These are phyloP conservation scores for Campylomormyrus numenius DNA, from an alignment of 2,113 vertebrate genomes.

Conservation along the genomic window DNA sequence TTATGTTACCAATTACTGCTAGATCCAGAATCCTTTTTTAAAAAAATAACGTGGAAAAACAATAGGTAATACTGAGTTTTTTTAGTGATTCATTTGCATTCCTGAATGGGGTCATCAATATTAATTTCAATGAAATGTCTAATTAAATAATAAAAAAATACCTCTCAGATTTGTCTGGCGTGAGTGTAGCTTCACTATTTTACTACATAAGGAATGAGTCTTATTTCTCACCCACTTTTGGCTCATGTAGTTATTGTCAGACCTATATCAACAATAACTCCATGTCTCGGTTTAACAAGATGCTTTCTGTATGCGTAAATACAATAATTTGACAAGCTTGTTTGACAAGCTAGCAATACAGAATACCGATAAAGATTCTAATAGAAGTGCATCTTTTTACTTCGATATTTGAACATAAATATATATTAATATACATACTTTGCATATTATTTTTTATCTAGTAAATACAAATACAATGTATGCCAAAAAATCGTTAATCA, in stretches of 20 bases:
- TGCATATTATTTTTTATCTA: too few species aligned
- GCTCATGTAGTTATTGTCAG: not conserved
- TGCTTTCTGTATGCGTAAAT: not conserved
- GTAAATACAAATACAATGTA: too few species aligned
- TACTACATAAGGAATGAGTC: not conserved
- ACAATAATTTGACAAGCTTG: not conserved
- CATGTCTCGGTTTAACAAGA: not conserved
- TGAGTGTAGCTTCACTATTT: not conserved
- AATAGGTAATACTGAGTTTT: not conserved
- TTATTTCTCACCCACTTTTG: not conserved
- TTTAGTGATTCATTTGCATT: not conserved
- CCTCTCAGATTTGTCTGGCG: not conserved
- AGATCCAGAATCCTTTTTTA: not conserved
- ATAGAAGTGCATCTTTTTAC: too few species aligned
- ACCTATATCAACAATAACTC: not conserved
- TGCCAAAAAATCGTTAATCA: too few species aligned
- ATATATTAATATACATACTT: too few species aligned
- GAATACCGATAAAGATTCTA: too few species aligned
- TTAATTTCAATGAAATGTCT: not conserved
- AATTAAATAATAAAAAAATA: not conserved
- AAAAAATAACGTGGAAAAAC: not conserved
- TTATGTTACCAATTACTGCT: not conserved
- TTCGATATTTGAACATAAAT: too few species aligned
- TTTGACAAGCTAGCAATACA: not conserved
- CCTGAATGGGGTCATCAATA: not conserved